Evolutionary conservation across 2,888 invertebrate species (phyloP), one percentile per base, ranked within the genome.

Genomic region (Aphodius sticticus): DNA sequence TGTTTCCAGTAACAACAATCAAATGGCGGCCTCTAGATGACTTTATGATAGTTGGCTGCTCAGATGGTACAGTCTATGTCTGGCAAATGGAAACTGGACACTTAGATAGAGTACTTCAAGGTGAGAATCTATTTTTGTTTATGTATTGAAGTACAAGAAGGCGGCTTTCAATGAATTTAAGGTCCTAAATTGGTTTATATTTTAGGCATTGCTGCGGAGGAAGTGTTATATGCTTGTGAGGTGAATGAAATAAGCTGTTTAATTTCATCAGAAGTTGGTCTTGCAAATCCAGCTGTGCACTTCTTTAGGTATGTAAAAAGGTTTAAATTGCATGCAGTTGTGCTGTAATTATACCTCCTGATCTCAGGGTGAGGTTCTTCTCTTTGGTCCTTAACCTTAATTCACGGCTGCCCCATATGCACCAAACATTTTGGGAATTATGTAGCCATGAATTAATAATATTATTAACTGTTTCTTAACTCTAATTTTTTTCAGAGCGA

Each of bases 41-140:
- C 89, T 99, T 99, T 88, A 96, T 99, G 92, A 96, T 99, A 83
- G 97, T 99, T 16, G 97, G 97, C 0, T 98, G 98, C 88, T 96
- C 97, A 6, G 99, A 99, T 89, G 98, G 99, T 2, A 97, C 98
- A 0, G 98, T 99, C 1, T 99, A 98, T 89, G 98, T 99, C 0
- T 99, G 99, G 99, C 99, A 99, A 91, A 99, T 99, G 98, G 99
- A 99, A 90, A 99, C 99, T 1, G 98, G 98, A 0, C 98, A 99
- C 87, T 90, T 99, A 85, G 99, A 99, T 89, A 92, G 99, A 76
- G 98, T 99, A 9, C 91, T 99, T 0, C 97, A 98, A 88, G 99
- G 96, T 92, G 83, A 36, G 16, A 70, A 81, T 69, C 16, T 70
- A 4, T 15, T 78, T 72, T 77, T 78, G 37, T 77, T 16, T 69